Base-by-base conservation (phyloP, 2,797 vertebrate species). In the Rhinella marina region DNA sequence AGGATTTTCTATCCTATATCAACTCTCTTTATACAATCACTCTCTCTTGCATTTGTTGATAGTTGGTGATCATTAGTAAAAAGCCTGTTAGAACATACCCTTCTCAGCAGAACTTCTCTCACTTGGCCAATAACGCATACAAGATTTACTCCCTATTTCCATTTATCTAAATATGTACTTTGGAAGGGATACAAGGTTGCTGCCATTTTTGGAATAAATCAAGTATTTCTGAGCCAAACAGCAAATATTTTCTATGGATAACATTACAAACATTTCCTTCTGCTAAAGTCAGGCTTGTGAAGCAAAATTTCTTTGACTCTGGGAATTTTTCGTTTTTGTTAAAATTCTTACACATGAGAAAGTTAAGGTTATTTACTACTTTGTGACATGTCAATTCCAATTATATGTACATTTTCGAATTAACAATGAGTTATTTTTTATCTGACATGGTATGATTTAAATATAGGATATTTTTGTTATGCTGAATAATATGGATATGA, bases 231-330 rank as follows among this genome's bases (percentile, higher is more conserved):
- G 48, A 76, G 73, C 73, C 73, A 50, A 76, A 52, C 41, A 76
- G 73, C 73, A 76, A 76, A 76, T 76, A n/a, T 52, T 76, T 48
- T 76, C 73, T 76, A 76, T 76, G 73, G 73, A 52, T 76, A 76
- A 76, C 29, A 2, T 76, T 52, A 76, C 48, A 76, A 76, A 52
- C 73, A 76, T 50, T n/a, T 50, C 48, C 73, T 76, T 76, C 73
- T 76, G 73, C 41, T 76, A n/a, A 50, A 76, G 73, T 76, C 41
- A n/a, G 29, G 11, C 21, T n/a, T n/a, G 41, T 23, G 73, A 76
- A 76, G n/a, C 21, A 52, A 52, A 76, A 50, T 76, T 76, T 76
- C 7, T 76, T 7, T 76, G 48, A 10, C 73, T 76, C 50, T 52
- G 21, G 72, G 32, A 48, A 23, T 23, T 48, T 73, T 48, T 73